Evolutionary conservation across 2,113 vertebrate genomes (phyloP).

Genomic region (Donacobius atricapilla): DNA sequence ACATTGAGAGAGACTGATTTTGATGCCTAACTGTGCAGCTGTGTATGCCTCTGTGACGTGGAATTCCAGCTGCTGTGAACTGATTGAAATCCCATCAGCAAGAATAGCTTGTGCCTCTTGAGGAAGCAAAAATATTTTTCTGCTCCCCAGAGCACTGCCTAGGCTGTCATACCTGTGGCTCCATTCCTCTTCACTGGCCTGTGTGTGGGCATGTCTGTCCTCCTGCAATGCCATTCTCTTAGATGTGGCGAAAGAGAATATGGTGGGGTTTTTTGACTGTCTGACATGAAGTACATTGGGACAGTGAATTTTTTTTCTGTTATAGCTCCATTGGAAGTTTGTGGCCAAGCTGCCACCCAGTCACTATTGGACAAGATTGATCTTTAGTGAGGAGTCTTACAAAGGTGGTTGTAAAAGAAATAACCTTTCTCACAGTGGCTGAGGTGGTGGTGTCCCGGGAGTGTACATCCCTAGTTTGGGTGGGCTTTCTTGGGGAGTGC

Average conservation of each 20-base stretch:
- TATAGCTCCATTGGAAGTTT: neutral
- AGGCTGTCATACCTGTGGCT: neutral
- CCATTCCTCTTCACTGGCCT: neutral
- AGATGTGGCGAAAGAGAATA: neutral
- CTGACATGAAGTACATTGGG: neutral
- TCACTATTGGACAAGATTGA: neutral
- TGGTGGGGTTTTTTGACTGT: neutral
- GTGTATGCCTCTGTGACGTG: neutral
- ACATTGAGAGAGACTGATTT: neutral
- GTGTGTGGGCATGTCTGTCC: neutral
- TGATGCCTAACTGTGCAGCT: neutral
- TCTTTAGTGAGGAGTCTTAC: neutral
- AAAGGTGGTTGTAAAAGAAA: neutral
- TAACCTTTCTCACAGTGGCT: neutral
- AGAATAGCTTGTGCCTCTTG: neutral
- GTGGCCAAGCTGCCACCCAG: neutral
- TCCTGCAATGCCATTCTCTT: neutral
- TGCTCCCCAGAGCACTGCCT: neutral
- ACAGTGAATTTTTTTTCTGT: neutral
- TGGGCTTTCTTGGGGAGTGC: neutral
- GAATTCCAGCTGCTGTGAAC: conserved; percentile 1
- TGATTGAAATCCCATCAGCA: neutral
- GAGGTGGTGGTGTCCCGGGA: neutral
- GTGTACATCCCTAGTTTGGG: neutral
- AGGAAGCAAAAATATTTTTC: neutral